phyloP scores from a whole-genome alignment of 2,888 invertebrate species.

The Tenthredo scrophulariae region DNA sequence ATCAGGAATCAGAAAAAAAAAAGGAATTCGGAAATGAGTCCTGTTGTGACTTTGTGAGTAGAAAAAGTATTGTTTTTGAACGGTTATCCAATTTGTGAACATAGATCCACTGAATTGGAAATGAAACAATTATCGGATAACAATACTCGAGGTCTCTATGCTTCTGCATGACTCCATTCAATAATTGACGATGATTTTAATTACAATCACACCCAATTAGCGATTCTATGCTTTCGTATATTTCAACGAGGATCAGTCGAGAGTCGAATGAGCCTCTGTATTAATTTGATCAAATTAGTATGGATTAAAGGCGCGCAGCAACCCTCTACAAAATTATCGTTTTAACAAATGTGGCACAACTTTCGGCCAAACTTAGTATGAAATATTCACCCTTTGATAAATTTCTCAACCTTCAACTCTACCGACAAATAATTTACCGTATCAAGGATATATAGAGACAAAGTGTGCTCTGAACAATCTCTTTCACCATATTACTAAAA shows the following conservation, averaged over 20 bases:
- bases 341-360: neutral
- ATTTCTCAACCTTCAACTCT: no score
- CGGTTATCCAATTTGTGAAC: neutral
- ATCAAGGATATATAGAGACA: no score
- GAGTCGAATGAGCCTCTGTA: neutral
- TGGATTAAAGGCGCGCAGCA: neutral
- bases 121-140: neutral
- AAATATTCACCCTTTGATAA: no score
- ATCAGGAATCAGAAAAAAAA: neutral
- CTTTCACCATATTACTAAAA: no score
- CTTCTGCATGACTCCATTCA: neutral
- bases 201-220: neutral
- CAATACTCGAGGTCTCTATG: neutral
- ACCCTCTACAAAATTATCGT: neutral
- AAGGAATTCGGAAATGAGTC: neutral
- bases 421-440: no score
- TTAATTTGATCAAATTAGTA: neutral
- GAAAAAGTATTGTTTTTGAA: neutral
- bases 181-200: neutral
- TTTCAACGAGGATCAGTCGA: neutral
- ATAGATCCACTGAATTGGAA: neutral
- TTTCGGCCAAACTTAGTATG: no score
- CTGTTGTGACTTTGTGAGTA: neutral
- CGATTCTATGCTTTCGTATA: neutral
- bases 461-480: no score